A percentile compares a stretch with the other conserved stretches of the same genome.
Evolutionary conservation across 2,888 invertebrate species (phyloP).

Genomic region (Leptinotarsa rubiginosa): DNA sequence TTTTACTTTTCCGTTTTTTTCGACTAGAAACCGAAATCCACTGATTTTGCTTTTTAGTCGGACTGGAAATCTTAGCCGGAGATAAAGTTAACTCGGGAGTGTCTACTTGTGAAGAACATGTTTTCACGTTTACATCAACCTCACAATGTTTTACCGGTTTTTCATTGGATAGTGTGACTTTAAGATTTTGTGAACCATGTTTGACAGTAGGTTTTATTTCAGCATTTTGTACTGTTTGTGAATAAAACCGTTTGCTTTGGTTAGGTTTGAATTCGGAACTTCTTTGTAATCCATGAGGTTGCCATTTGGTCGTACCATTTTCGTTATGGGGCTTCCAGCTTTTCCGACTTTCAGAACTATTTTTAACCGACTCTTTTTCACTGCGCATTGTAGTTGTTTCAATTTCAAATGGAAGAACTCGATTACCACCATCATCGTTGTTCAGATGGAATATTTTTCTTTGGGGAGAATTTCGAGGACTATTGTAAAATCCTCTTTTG

Average conservation of each 20-base stretch:
- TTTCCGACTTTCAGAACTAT: constrained; percentile 44
- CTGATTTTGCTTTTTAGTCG: constrained; percentile 49
- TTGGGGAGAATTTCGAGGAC: constrained; percentile 44
- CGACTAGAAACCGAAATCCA: constrained; percentile 65
- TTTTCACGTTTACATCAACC: neutral
- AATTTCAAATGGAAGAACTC: constrained; percentile 6
- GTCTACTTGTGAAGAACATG: constrained; percentile 24
- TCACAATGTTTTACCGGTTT: neutral
- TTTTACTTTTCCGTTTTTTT: constrained; percentile 63
- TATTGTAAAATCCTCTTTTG: constrained; percentile 48
- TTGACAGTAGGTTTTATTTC: constrained; percentile 36
- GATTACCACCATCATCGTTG: neutral
- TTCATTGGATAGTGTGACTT: constrained; percentile 19
- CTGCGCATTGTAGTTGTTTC: constrained; percentile 5
- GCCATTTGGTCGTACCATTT: constrained; percentile 41
- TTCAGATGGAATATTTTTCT: constrained; percentile 33
- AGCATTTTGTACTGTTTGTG: constrained; percentile 3
- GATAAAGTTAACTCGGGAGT: constrained; percentile 10
- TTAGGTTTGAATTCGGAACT: constrained; percentile 27
- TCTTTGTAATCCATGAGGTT: constrained; percentile 32
- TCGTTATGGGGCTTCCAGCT: constrained; percentile 46
- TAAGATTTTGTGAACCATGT: constrained; percentile 44
- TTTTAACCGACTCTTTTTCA: constrained; percentile 27
- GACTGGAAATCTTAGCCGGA: constrained; percentile 12
- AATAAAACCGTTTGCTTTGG: constrained; percentile 26